Evolutionary conservation across 2,113 vertebrate genomes (phyloP), one percentile per base, ranked within the genome.

Genomic region (Tapirus terrestris): DNA sequence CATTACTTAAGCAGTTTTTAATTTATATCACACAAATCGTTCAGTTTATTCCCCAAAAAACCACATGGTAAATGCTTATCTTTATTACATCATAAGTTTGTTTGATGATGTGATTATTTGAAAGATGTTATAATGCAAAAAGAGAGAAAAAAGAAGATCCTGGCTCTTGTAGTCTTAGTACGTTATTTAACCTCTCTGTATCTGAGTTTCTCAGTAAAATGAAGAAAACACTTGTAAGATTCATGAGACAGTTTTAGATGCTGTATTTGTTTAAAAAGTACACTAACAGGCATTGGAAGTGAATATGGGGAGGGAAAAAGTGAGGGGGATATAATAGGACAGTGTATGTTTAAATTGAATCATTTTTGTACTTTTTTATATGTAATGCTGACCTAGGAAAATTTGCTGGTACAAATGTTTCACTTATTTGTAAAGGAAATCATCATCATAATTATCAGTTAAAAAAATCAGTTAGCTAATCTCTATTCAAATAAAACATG

Each of bases 51-150:
- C 9, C 39, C 43, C 45, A 0, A 43, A 68, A 76, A 89, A 6
- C n/a, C 25, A 76, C 31, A 76, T 76, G n/a, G 6, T 87, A 91
- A 60, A 60, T 91, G n/a, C 31, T 70, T 96, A 13, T 25, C 17
- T 92, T 13, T 56, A 21, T 95, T 91, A 39, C 48, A 43, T 72
- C 27, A 83, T 53, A 82, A n/a, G 2, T 88, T 86, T 56, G 16
- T 86, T 89, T 86, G 45, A 77, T 93, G 77, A 60, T 81, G 86
- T 84, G 81, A 36, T 93, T 36, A 90, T 65, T 70, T 82, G 23
- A 60, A 89, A 91, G 33, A 72, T 79, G 5, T 6, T 51, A 31
- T 93, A 95, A 33, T 86, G 10, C 33, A 58, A 84, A 92, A 48
- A 53, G 20, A 43, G 51, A 53, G 14, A 63, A 65, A 53, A 9